Base-by-base conservation (phyloP, 2,888 invertebrate genomes). In the Drosophila nr. medialis region DNA sequence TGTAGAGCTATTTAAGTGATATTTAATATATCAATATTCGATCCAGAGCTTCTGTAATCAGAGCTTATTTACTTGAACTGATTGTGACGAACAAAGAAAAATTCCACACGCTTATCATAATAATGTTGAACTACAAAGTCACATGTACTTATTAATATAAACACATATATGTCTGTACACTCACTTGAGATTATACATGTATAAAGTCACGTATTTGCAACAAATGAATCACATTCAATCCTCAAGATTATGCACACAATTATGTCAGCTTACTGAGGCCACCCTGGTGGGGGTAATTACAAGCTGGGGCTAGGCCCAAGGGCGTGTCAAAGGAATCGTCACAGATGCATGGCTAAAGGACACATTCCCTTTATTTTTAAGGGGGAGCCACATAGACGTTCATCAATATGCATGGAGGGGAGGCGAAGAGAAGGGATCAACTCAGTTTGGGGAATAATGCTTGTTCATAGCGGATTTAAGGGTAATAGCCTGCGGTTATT, bases 301-400 rank as follows among this genome's bases (percentile, higher is more conserved):
- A 55, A 29, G 27, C 13, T 55, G n/a, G n/a, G 38, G 38, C 1
- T 27, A 27, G 18, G 54, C 54, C 54, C 11, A 36, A 18, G 18
- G 54, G 54, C 38, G 55, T 55, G 11, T 38, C n/a, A 29, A 55
- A 11, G 55, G 13, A 55, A 40, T 55, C 38, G n/a, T 55, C 38
- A 29, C 55, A 55, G 55, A 55, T 55, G 55, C 27, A 29, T 38
- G 36, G 18, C 36, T 36, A 54, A 36, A n/a, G 27, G 27, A 55
- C 38, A 55, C 13, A 55, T 42, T 2, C 21, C 42, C 13, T 21
- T 55, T 29, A 34, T 4, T 55, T 4, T 18, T 8, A 10, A 36
- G 53, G 53, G 53, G 27, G 18, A 10, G 49, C 5, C 18, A 49
- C 49, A 5, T 5, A 18, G 29, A 55, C 29, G n/a, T n/a, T 55